These are phyloP conservation scores for Lycocerus yunnanus DNA, from an alignment of 2,888 invertebrate species.

Conservation along the genomic window DNA sequence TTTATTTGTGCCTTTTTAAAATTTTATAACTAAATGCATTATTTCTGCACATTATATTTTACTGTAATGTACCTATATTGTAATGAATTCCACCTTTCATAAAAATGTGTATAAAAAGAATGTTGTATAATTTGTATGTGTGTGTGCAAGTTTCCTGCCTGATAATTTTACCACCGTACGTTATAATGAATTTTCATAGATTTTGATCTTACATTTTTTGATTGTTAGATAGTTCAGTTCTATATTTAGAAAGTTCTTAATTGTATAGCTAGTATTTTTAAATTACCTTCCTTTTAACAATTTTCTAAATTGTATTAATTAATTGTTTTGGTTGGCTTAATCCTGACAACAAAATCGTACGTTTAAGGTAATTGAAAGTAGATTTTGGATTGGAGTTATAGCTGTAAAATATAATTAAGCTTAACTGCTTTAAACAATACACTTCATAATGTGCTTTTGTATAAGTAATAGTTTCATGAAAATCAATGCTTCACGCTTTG, in stretches of 20 bases:
- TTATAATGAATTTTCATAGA: background rate
- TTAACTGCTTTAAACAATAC: slow-evolving; percentile 21
- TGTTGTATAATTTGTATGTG: slow-evolving; percentile 15
- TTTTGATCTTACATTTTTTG: background rate
- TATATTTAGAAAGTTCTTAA: background rate
- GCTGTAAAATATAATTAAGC: slow-evolving; percentile 20
- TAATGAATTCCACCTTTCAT: background rate
- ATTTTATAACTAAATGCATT: background rate
- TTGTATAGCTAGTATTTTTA: slow-evolving; percentile 1
- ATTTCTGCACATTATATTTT: background rate
- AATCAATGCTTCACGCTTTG: slow-evolving; percentile 20
- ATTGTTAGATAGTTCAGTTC: background rate
- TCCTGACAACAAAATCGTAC: slow-evolving; percentile 38
- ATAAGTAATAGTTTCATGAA: slow-evolving; percentile 11
- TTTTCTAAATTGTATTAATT: slow-evolving; percentile 23
- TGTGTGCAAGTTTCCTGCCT: slow-evolving; percentile 23
- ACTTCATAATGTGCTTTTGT: slow-evolving; percentile 12
- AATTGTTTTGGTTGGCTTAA: slow-evolving; percentile 34
- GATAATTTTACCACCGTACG: background rate
- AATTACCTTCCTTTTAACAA: slow-evolving; percentile 6
- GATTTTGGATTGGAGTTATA: slow-evolving; percentile 17
- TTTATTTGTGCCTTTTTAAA: background rate
- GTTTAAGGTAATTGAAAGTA: slow-evolving; percentile 31
- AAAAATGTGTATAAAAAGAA: background rate
- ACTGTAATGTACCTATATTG: background rate